phyloP scores from a whole-genome alignment of 2,797 vertebrate species.

The Clarias laeviceps region DNA sequence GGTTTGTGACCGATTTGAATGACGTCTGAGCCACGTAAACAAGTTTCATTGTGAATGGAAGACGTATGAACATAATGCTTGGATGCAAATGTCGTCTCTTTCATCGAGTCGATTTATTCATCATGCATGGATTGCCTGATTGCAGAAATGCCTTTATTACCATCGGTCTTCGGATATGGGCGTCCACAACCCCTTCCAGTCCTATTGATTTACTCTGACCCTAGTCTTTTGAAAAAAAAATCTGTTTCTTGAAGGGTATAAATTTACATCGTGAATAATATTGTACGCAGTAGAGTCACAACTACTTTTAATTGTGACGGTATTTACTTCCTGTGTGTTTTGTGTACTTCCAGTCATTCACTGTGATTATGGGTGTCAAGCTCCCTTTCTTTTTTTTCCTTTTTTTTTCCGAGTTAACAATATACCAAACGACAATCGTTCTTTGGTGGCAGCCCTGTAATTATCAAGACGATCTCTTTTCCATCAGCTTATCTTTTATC shows the following conservation, averaged over 20 bases:
- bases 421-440: conserved; percentile 58
- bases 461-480: conserved; percentile 59
- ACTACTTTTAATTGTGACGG: background rate
- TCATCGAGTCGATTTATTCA: background rate
- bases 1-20: conserved; percentile 16
- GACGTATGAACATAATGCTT: background rate
- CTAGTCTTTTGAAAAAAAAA: background rate
- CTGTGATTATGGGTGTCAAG: background rate
- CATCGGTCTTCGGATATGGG: too few relatives aligned
- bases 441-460: conserved; percentile 52
- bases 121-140: background rate
- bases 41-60: background rate
- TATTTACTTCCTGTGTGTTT: background rate
- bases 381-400: conserved; percentile 34
- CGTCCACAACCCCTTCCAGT: background rate
- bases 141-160: background rate
- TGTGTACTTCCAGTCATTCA: background rate
- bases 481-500: conserved; percentile 19
- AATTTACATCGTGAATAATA: background rate
- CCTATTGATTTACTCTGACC: background rate
- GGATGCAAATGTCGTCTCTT: background rate
- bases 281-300: background rate
- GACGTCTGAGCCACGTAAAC: background rate
- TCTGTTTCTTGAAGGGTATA: background rate
- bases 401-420: conserved; percentile 59